A percentile compares a stretch with the other conserved stretches of the same genome.
These are phyloP conservation scores for Notarius lentiginosus DNA, from an alignment of 2,113 vertebrate species.

Conservation along the genomic window DNA sequence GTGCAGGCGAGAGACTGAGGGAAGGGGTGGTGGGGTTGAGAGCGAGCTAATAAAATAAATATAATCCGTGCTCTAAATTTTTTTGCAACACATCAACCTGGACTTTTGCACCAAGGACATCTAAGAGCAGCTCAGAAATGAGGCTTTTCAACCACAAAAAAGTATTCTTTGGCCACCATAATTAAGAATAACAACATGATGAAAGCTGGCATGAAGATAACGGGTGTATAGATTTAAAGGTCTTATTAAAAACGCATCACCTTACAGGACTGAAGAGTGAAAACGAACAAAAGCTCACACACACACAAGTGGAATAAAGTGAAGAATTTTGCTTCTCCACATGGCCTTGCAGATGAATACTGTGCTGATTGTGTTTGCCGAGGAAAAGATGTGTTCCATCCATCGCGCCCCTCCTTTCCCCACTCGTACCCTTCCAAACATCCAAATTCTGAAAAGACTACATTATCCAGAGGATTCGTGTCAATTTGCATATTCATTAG, in stretches of 20 bases:
- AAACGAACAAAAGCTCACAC: neutral
- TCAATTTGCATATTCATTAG: conserved; percentile 61
- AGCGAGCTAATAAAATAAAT: conserved; percentile 37
- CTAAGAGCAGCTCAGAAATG: conserved; percentile 7
- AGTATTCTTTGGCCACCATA: neutral
- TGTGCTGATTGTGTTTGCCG: conserved; percentile 51
- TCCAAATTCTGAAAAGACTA: conserved; percentile 58
- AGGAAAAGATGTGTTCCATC: conserved; percentile 45
- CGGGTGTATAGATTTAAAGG: neutral
- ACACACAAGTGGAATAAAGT: neutral
- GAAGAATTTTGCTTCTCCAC: conserved; percentile 26
- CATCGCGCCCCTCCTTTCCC: conserved; percentile 42
- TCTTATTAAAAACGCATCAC: conserved; percentile 11
- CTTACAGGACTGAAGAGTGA: neutral
- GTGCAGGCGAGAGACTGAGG: conserved; percentile 35
- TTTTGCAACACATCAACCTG: conserved; percentile 20
- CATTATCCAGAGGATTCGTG: conserved; percentile 57
- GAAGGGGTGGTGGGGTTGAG: neutral
- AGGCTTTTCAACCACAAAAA: conserved; percentile 2
- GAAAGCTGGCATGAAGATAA: neutral
- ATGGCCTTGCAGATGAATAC: conserved; percentile 48
- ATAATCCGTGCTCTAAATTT: conserved; percentile 34
- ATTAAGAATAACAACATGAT: neutral
- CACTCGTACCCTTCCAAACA: conserved; percentile 52
- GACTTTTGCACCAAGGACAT: conserved; percentile 21